Conservation (phyloP, 2,797 vertebrate species). For the Pagetopsis macropterus region DNA sequence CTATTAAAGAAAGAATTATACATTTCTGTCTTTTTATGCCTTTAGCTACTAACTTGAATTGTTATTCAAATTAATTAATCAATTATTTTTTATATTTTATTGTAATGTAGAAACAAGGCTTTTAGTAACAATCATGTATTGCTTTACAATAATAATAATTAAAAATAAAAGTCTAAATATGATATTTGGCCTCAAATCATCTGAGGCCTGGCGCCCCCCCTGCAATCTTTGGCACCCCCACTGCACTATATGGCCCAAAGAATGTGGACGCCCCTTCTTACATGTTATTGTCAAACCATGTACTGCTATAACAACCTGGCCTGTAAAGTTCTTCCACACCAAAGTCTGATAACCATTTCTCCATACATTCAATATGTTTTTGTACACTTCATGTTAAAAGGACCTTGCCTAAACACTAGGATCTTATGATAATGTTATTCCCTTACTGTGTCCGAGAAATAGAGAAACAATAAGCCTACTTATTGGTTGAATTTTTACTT, state of each 20-base stretch:
- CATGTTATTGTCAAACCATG: neutral
- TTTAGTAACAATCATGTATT: too few species aligned
- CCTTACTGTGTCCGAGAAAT: neutral
- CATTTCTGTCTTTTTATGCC: too few species aligned
- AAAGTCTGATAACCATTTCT: neutral
- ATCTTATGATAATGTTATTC: neutral
- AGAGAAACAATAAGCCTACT: neutral
- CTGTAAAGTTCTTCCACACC: neutral
- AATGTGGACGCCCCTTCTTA: neutral
- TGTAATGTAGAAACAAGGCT: too few species aligned
- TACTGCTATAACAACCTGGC: neutral
- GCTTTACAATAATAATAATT: too few species aligned
- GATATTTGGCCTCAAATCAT: too few species aligned
- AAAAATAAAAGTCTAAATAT: too few species aligned
- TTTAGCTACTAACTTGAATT: too few species aligned
- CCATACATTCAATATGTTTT: neutral
- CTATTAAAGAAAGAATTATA: too few species aligned
- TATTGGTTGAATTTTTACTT: neutral
- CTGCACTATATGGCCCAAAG: neutral
- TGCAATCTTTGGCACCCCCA: too few species aligned
- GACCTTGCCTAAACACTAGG: neutral
- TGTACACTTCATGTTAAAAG: neutral
- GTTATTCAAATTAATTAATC: too few species aligned
- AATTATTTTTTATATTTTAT: too few species aligned
- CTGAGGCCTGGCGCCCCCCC: too few species aligned